Conservation (phyloP, 2,113 vertebrate genomes). For the Bos taurus region DNA sequence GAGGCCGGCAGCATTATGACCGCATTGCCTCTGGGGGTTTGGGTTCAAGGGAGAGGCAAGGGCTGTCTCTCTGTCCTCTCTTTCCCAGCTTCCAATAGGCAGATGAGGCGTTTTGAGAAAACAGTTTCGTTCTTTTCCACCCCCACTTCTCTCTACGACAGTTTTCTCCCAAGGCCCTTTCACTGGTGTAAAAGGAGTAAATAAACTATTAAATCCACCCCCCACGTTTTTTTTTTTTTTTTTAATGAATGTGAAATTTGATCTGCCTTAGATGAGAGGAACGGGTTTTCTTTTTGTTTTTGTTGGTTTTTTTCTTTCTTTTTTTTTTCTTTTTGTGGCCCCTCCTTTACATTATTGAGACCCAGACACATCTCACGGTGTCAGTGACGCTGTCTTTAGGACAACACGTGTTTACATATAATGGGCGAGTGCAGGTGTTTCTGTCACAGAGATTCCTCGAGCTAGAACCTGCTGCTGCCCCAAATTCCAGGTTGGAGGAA, state of each 20-base stretch:
- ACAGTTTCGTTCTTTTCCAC: not conserved
- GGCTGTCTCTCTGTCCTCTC: accelerated
- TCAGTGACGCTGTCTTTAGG: not conserved
- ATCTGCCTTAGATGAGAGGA: not conserved
- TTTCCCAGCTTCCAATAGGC: not conserved
- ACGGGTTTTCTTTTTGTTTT: not conserved
- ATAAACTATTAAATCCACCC: not conserved
- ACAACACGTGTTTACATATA: not conserved
- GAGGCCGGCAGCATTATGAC: accelerated
- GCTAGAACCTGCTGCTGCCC: not conserved
- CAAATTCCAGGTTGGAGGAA: not conserved
- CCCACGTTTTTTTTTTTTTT: not conserved
- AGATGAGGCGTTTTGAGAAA: not conserved
- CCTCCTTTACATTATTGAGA: not conserved
- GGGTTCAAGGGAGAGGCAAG: not conserved
- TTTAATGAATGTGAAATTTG: not conserved
- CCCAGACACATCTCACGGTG: not conserved
- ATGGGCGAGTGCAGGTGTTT: accelerated
- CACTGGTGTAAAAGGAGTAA: not conserved
- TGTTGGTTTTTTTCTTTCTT: not conserved
- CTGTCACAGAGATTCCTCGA: not conserved
- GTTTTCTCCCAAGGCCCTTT: not conserved
- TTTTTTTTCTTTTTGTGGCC: not conserved
- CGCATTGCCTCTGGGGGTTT: not conserved
- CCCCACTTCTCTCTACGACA: accelerated